Conservation (phyloP, 2,113 vertebrate genomes). For the Takifugu flavidus region DNA sequence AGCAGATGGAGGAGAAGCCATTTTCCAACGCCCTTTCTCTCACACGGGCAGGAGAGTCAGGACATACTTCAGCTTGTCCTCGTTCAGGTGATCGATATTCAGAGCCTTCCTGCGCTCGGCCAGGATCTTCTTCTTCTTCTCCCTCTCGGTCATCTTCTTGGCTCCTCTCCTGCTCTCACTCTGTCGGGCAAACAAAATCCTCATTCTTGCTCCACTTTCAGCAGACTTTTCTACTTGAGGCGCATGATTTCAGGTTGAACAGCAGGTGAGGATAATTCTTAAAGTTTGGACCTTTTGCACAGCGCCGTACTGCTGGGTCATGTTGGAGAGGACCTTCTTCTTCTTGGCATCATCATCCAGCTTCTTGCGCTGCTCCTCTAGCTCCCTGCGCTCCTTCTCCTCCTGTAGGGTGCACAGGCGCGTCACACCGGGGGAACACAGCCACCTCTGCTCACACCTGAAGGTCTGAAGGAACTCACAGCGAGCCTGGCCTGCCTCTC, state of each 20-base stretch:
- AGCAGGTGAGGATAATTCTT: no score
- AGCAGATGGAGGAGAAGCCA: neutral
- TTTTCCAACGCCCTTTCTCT: neutral
- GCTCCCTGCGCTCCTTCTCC: slow-evolving; percentile 77
- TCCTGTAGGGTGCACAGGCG: slow-evolving; percentile 59
- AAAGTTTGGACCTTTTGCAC: slow-evolving; percentile 66
- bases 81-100: slow-evolving; percentile 83
- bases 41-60: neutral
- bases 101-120: slow-evolving; percentile 86
- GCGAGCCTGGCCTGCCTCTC: slow-evolving; percentile 75
- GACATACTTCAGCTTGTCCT: slow-evolving; percentile 89
- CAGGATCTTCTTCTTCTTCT: slow-evolving; percentile 97
- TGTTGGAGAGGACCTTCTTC: slow-evolving; percentile 79
- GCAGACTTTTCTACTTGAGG: neutral
- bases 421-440: neutral
- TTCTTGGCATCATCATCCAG: slow-evolving; percentile 77
- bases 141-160: slow-evolving; percentile 93
- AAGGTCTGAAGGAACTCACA: slow-evolving; percentile 38
- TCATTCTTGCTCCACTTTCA: neutral
- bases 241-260: neutral
- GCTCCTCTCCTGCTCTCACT: slow-evolving; percentile 82
- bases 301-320: slow-evolving; percentile 72
- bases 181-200: slow-evolving; percentile 56
- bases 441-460: neutral
- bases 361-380: slow-evolving; percentile 77